Base-by-base conservation (phyloP, 2,797 vertebrate species). In the Sarcoramphus papa region DNA sequence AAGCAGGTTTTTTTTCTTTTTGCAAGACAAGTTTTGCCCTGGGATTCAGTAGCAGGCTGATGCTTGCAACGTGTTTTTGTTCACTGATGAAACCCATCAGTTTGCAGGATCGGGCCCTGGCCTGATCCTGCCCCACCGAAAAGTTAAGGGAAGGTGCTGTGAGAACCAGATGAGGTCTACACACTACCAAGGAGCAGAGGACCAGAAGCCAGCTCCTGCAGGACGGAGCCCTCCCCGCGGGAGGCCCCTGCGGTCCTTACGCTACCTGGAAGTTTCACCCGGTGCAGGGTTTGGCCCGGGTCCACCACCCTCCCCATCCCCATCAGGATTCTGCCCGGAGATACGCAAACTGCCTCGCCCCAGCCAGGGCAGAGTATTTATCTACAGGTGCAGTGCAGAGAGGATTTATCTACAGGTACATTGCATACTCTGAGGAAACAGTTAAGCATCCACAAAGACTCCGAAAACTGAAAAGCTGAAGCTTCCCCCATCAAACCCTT, bases 261-360 rank as follows among this genome's bases (percentile, higher is more conserved):
- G 1, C 27, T 37, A 33, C 48, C 74, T 16, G 37, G 22, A 25
- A 75, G 83, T 86, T 41, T 70, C 68, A 11, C 35, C 59, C 2
- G 1, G 57, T 18, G 41, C 76, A 41, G 79, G 18, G 48, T 23
- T 72, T 12, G 75, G 22, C 78, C 20, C 2, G 1, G 22, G 2
- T 17, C 35, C 65, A 31, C 56, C 69, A 7, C 17, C 33, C 7
- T 68, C 59, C 43, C 57, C 37, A 35, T 47, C 75, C 54, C 48
- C 3, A 0, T 12, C 0, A 0, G 43, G n/a, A 50, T 40, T 24
- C 50, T 57, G 80, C 47, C 76, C 2, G 0, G 56, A 57, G 48
- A 60, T 6, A 0, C 0, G 3, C 43, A 35, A 15, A 35, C 9
- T 16, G 8, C 37, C n/a, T 72, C 30, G 2, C 41, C 2, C 1